Conservation (phyloP, 2,113 vertebrate genomes). For the Theropithecus gelada region DNA sequence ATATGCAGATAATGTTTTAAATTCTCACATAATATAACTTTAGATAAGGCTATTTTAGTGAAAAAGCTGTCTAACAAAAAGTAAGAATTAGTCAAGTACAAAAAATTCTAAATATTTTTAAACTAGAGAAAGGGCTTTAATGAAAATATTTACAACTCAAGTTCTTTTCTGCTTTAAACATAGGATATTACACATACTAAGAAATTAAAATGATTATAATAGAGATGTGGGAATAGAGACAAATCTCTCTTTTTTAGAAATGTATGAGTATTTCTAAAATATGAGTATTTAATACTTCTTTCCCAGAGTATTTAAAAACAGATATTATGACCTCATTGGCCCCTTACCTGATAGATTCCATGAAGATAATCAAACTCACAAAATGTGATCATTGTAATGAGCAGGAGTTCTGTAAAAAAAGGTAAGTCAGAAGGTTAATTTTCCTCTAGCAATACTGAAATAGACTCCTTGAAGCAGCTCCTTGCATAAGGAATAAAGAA, state of each 20-base stretch:
- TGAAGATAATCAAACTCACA: neutral
- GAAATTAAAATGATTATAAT: neutral
- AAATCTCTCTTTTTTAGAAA: neutral
- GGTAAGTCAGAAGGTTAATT: neutral
- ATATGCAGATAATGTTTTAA: neutral
- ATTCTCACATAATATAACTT: neutral
- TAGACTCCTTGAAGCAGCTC: neutral
- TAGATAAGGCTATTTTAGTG: neutral
- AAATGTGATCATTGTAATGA: neutral
- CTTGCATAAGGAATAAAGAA: neutral
- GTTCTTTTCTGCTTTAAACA: neutral
- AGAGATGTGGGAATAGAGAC: neutral
- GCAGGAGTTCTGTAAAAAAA: neutral
- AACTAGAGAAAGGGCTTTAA: neutral
- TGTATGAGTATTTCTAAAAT: neutral
- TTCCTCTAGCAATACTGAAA: neutral
- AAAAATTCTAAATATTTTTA: neutral
- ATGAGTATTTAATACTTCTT: neutral
- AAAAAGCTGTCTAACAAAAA: neutral
- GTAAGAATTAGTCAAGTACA: neutral
- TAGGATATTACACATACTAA: neutral
- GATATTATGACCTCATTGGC: neutral
- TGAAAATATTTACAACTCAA: neutral
- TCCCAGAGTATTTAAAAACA: neutral
- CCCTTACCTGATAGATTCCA: neutral